These are phyloP conservation scores for Zosterops hypoxanthus DNA, from an alignment of 2,113 vertebrate genomes.

Conservation along the genomic window DNA sequence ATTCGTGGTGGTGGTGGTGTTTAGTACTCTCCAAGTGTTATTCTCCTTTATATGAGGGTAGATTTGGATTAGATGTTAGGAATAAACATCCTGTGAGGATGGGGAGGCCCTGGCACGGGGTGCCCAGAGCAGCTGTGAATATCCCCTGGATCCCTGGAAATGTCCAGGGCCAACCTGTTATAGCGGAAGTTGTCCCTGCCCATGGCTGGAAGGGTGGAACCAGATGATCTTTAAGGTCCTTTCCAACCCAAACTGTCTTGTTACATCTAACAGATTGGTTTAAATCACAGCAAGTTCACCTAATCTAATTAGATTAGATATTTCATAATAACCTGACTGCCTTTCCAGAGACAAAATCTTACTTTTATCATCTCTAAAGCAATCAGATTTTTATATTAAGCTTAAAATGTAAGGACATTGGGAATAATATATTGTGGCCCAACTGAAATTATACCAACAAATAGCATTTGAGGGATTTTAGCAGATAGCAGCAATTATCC, in stretches of 20 bases:
- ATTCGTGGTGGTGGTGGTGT: not conserved
- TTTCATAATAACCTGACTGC: not conserved
- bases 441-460: slow-evolving; percentile 32
- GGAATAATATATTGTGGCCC: not conserved
- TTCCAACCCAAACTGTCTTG: not conserved
- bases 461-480: slow-evolving; percentile 35
- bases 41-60: not conserved
- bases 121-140: not conserved
- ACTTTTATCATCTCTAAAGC: slow-evolving; percentile 6
- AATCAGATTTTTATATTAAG: slow-evolving; percentile 9
- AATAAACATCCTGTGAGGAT: not conserved
- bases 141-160: not conserved
- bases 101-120: rapidly evolving
- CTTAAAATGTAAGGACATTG: not conserved
- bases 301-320: not conserved
- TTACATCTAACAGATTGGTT: not conserved
- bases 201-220: not conserved
- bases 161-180: not conserved
- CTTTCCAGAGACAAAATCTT: not conserved
- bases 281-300: not conserved
- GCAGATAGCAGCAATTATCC: slow-evolving; percentile 49
- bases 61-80: not conserved
- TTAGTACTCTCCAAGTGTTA: not conserved
- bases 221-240: not conserved
- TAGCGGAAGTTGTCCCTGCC: not conserved